Percentiles rank a stretch among this genome's conserved stretches.
These are phyloP conservation scores for Pantherophis guttatus DNA, from an alignment of 2,113 vertebrate genomes.

Conservation along the genomic window DNA sequence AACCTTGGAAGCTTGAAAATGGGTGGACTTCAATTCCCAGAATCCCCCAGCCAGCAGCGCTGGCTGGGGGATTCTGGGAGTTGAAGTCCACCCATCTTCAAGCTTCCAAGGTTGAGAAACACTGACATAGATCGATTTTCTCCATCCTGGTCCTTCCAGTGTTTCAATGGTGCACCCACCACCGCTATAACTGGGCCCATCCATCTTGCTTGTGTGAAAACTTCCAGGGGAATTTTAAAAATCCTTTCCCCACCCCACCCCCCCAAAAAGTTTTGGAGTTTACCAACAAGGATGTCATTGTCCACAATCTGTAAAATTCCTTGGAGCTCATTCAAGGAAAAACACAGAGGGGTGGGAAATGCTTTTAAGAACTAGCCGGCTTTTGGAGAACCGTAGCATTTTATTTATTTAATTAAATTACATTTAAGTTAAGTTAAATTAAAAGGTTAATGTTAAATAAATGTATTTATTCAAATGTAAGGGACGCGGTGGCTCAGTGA, in stretches of 20 bases:
- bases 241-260: no score
- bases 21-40: no score
- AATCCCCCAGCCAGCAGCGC: no score
- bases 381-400: neutral
- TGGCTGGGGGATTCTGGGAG: no score
- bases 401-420: neutral
- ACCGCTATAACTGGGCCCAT: neutral
- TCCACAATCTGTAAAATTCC: neutral
- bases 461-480: neutral
- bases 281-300: neutral
- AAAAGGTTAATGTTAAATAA: neutral
- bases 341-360: neutral
- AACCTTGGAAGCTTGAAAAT: no score
- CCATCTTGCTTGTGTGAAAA: neutral
- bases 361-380: neutral
- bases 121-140: neutral
- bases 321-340: conserved; percentile 13
- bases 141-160: neutral
- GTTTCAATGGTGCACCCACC: neutral
- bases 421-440: neutral
- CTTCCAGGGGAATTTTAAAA: neutral
- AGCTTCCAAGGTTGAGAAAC: no score
- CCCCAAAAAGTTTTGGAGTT: neutral
- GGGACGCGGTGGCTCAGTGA: no score
- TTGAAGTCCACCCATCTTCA: no score